These are phyloP conservation scores for Montipora efflorescens DNA, from an alignment of 64 coral and sea anemone genomes.

Conservation along the genomic window DNA sequence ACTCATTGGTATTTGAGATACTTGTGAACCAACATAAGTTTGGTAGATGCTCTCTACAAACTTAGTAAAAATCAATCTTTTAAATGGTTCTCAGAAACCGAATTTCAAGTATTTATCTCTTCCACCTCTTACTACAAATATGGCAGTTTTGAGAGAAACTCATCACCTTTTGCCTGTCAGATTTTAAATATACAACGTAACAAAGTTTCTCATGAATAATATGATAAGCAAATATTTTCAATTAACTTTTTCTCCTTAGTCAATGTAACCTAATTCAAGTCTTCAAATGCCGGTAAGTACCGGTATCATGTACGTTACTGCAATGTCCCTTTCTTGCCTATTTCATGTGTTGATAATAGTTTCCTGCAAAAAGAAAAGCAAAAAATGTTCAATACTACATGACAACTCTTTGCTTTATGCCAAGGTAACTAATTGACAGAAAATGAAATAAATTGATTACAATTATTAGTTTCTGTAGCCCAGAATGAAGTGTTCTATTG, in stretches of 20 bases:
- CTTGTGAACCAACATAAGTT: not conserved
- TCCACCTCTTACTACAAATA: not conserved
- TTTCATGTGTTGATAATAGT: constrained; percentile 32
- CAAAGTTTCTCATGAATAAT: not conserved
- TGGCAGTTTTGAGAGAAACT: not conserved
- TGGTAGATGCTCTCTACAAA: not conserved
- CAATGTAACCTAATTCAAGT: not conserved
- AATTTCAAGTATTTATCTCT: not conserved
- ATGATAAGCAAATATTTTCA: constrained; percentile 4
- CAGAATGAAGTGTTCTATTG: too few species aligned
- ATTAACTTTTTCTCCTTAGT: not conserved
- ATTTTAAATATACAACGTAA: constrained; percentile 36
- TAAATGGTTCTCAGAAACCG: not conserved
- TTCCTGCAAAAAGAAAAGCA: not conserved
- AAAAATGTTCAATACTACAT: not conserved
- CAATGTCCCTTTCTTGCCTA: not conserved
- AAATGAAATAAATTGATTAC: too few species aligned
- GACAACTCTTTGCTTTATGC: not conserved
- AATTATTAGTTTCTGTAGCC: too few species aligned
- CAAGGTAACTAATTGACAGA: not conserved
- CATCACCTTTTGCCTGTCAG: not conserved
- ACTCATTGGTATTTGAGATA: not conserved
- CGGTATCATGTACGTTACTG: constrained; percentile 21
- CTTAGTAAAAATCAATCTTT: not conserved
- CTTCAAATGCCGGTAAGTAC: not conserved